Base-by-base conservation (phyloP, 1,140 invertebrate genomes). In the Copidosoma floridanum region DNA sequence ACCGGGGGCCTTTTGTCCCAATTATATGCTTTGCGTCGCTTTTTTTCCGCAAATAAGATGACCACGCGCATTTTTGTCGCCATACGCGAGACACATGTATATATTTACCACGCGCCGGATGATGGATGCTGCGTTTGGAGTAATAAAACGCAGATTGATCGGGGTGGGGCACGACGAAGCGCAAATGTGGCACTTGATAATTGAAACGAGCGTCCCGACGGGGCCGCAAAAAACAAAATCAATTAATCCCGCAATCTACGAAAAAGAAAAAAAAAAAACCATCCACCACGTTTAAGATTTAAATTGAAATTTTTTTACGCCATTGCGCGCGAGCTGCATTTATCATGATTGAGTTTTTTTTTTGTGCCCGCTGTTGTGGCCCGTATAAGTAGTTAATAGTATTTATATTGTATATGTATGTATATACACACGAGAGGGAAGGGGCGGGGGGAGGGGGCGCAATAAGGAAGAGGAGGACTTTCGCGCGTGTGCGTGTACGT, bases 331-430 rank as follows among this genome's bases (percentile, higher is more conserved):
- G 29, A 12, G n/a, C n/a, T 12, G 29, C 29, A 32, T 32, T 32
- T 32, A 32, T 32, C 12, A 18, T 57, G 32, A 43, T 41, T 61
- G 64, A 48, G 40, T 61, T 51, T 3, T 29, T 26, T 46, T 37
- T 56, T 37, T 48, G n/a, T 41, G 50, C 43, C 37, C 35, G 38
- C 48, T 26, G 52, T 5, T 38, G 37, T n/a, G n/a, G n/a, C n/a
- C n/a, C n/a, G n/a, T n/a, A n/a, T n/a, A n/a, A n/a, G n/a, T n/a
- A n/a, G n/a, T n/a, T n/a, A n/a, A n/a, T n/a, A n/a, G n/a, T n/a
- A n/a, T n/a, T n/a, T n/a, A n/a, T n/a, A n/a, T n/a, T n/a, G n/a
- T n/a, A n/a, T n/a, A n/a, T n/a, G n/a, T n/a, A n/a, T 11, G 7
- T 21, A 48, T 16, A 23, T 23, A 35, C 32, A 35, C 6, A 14